Base-by-base conservation (phyloP, 92 coral and sea anemone species). In the Isaurus tuberculatus region DNA sequence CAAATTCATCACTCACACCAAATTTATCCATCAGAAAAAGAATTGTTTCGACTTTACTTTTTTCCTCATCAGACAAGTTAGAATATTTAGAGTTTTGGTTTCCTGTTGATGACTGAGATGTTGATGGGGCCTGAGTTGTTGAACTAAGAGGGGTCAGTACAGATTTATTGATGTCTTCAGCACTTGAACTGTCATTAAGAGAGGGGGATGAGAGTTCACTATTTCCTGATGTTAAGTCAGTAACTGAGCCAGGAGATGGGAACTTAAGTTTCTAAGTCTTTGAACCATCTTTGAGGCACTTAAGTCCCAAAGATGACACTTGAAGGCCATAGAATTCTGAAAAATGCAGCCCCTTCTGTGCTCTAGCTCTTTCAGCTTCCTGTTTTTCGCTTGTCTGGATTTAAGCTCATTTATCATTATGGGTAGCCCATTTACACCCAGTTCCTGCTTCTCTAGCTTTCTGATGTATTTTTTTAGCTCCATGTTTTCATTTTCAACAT, bases 1-100 rank as follows among this genome's bases (percentile, higher is more conserved):
- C 20, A 44, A 88, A 88, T 26, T 83, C 91, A 68, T 91, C 91
- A 9, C 91, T 81, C 37, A 88, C 94, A 10, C 92, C 91, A 83
- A 91, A 91, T 16, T 91, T 86, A 33, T 88, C 92, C 31, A 85
- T 75, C 10, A 85, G 73, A 67, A 37, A 82, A 31, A 91, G 86
- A 22, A 88, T 72, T 72, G 84, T 84, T 32, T 91, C 92, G 0
- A 88, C 88, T 36, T 65, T 80, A 36, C 51, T 71, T 72, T 90
- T 87, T 67, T 84, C 89, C 28, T 90, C 84, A 10, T 85, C 89
- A 58, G 66, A 26, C 66, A 60, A 60, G 66, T 23, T 60, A 20
- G 29, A 20, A 22, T 66, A 66, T 32, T 66, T 66, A 37, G 71
- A 65, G 44, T 30, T 66, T 66, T 29, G 17, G 30, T 19, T 66